Conservation (phyloP, 2,888 invertebrate species). For the Antitype chi region DNA sequence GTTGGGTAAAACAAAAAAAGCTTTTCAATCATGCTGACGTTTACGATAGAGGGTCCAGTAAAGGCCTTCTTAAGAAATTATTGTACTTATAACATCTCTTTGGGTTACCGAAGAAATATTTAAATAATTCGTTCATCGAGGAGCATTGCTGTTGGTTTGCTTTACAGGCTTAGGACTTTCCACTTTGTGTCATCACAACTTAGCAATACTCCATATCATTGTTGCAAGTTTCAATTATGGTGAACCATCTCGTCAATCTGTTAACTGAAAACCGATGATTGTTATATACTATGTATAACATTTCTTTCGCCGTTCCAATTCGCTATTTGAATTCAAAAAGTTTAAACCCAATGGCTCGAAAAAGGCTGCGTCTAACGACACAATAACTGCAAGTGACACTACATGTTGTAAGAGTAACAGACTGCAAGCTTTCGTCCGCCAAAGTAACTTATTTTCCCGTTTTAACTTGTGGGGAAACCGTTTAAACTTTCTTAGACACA, state of each 20-base stretch:
- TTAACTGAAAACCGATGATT: not conserved
- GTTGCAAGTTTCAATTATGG: not conserved
- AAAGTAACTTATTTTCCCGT: conserved; percentile 52
- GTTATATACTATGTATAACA: not conserved
- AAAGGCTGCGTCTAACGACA: conserved; percentile 6
- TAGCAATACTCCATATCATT: not conserved
- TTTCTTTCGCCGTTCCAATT: not conserved
- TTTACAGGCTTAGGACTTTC: not conserved
- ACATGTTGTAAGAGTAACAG: conserved; percentile 45
- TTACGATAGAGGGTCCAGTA: too few species aligned
- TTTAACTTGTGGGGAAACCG: conserved; percentile 54
- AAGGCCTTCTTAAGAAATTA: too few species aligned
- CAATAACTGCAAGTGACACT: conserved; percentile 41
- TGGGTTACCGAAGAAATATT: not conserved
- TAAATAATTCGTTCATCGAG: not conserved
- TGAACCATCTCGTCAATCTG: not conserved
- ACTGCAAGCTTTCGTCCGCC: conserved; percentile 29
- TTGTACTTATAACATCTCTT: not conserved
- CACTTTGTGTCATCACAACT: not conserved
- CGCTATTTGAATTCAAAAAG: conserved; percentile 20
- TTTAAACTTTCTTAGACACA: conserved; percentile 46
- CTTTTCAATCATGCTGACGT: too few species aligned
- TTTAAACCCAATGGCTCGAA: conserved; percentile 3
- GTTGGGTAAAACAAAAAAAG: too few species aligned
- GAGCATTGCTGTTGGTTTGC: not conserved